Percentiles rank a stretch among this genome's conserved stretches.
phyloP scores from a whole-genome alignment of 2,888 invertebrate genomes.

The Oxyteleia sp. region DNA sequence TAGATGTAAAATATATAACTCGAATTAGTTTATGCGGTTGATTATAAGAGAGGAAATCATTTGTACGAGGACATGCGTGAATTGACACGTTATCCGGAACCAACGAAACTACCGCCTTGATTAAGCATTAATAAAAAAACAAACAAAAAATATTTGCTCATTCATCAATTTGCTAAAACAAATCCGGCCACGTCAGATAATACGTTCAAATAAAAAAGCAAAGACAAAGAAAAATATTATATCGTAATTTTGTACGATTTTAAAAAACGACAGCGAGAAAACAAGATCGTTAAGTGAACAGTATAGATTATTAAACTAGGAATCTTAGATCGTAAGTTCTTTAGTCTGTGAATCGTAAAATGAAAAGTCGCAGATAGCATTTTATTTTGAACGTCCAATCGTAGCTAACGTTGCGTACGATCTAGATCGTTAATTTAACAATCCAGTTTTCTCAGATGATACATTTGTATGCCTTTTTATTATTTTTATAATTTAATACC shows the following conservation, averaged over 20 bases:
- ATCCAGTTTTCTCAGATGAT: too few species aligned
- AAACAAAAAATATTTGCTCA: conserved; percentile 30
- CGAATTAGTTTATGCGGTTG: neutral
- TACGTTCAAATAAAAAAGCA: conserved; percentile 1
- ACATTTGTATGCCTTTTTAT: neutral
- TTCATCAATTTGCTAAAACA: conserved; percentile 16
- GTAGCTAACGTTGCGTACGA: too few species aligned
- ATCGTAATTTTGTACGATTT: neutral
- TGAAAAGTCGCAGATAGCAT: too few species aligned
- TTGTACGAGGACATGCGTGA: conserved; percentile 28
- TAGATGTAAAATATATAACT: conserved; percentile 1
- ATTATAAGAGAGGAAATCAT: conserved; percentile 10
- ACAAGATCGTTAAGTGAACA: too few species aligned
- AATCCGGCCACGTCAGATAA: conserved; percentile 33
- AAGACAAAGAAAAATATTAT: conserved; percentile 13
- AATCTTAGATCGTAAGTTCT: too few species aligned
- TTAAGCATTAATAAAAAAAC: conserved; percentile 53
- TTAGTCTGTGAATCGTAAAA: too few species aligned
- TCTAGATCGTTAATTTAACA: too few species aligned
- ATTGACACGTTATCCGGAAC: conserved; percentile 43
- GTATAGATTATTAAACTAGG: too few species aligned
- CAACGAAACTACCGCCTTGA: conserved; percentile 70
- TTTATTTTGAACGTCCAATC: too few species aligned
- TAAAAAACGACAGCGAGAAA: neutral
- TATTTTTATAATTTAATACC: conserved; percentile 8